phyloP scores from a whole-genome alignment of 2,797 vertebrate genomes.

The Octomys mimax region DNA sequence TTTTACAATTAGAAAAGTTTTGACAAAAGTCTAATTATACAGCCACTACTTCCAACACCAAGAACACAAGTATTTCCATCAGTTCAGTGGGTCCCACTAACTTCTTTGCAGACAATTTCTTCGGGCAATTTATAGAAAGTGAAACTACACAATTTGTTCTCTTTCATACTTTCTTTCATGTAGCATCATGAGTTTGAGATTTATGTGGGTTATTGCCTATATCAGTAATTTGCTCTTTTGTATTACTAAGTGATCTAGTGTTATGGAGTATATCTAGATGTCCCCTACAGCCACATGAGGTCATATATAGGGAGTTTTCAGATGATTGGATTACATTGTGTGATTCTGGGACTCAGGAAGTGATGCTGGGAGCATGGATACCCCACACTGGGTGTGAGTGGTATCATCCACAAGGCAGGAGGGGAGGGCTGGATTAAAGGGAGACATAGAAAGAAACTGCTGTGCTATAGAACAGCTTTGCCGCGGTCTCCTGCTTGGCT shows the following conservation, averaged over 20 bases:
- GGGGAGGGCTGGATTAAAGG: not conserved
- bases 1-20: not conserved
- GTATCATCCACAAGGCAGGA: not conserved
- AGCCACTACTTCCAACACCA: not conserved
- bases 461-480: not conserved
- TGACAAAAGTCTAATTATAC: slow-evolving; percentile 25
- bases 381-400: not conserved
- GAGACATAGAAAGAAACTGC: not conserved
- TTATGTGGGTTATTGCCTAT: not conserved
- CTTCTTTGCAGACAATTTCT: not conserved
- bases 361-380: not conserved
- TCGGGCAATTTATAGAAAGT: not conserved
- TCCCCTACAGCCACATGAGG: not conserved
- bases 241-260: not conserved
- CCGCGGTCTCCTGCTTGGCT: not conserved
- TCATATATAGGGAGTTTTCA: not conserved
- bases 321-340: not conserved
- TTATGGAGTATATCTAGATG: not conserved
- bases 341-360: not conserved
- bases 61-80: slow-evolving; percentile 30
- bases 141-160: not conserved
- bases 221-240: slow-evolving; percentile 15
- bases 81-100: not conserved
- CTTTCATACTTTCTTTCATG: not conserved
- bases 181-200: not conserved